phyloP scores from a whole-genome alignment of 2,113 vertebrate species.

The Serilophus lunatus region DNA sequence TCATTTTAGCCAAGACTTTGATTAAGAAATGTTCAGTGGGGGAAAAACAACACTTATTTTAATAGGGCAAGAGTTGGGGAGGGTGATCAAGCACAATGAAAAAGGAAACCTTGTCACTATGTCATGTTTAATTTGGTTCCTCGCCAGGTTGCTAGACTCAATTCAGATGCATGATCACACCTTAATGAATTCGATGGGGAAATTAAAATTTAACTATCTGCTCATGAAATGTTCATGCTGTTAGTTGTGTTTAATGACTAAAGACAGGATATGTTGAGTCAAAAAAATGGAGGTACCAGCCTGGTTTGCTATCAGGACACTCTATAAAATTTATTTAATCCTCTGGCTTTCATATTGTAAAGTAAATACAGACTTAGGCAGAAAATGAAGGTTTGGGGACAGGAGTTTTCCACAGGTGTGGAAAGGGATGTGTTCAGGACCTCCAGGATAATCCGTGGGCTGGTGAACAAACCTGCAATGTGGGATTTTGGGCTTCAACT shows the following conservation, averaged over 20 bases:
- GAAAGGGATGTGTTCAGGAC: background rate
- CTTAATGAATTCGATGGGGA: slow-evolving; percentile 26
- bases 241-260: background rate
- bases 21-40: background rate
- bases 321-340: background rate
- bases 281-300: background rate
- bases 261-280: background rate
- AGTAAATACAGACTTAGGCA: background rate
- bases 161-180: slow-evolving; percentile 32
- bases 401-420: background rate
- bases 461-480: background rate
- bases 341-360: background rate
- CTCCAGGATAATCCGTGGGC: background rate
- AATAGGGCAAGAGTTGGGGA: background rate
- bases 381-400: background rate
- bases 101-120: slow-evolving; percentile 7
- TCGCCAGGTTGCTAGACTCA: slow-evolving; percentile 28
- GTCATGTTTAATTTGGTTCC: slow-evolving; percentile 38
- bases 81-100: background rate
- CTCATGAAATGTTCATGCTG: slow-evolving; percentile 49
- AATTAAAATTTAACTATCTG: slow-evolving; percentile 35
- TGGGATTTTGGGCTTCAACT: background rate
- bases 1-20: background rate
- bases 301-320: background rate
- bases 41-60: background rate